Conservation (phyloP, 2,797 vertebrate genomes). For the Telmatherina bonti region DNA sequence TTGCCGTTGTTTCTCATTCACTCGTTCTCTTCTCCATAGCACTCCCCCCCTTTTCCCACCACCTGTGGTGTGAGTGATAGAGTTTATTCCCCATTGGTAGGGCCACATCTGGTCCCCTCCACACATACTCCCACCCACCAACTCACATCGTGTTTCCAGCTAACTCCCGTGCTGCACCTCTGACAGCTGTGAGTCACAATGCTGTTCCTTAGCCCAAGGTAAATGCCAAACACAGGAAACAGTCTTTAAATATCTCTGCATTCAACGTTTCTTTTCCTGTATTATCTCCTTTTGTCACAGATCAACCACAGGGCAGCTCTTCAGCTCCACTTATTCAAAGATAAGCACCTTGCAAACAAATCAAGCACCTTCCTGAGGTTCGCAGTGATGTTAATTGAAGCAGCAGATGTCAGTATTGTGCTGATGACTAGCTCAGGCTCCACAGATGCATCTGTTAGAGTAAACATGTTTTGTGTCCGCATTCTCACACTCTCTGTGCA, state of each 20-base stretch:
- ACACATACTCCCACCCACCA: no score
- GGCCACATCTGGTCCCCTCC: conserved; percentile 73
- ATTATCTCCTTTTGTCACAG: conserved; percentile 40
- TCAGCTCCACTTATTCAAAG: conserved; percentile 3
- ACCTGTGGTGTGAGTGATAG: conserved; percentile 77
- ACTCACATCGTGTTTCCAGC: conserved; percentile 45
- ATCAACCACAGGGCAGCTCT: conserved; percentile 13
- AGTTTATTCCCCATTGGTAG: conserved; percentile 68
- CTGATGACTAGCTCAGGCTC: conserved; percentile 14
- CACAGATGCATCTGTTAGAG: conserved; percentile 17
- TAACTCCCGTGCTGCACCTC: conserved; percentile 61
- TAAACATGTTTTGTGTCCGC: conserved; percentile 69
- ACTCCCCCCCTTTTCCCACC: conserved; percentile 75
- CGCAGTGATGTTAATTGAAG: conserved; percentile 18
- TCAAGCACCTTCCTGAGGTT: conserved; percentile 8
- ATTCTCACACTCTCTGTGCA: conserved; percentile 67
- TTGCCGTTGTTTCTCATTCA: conserved; percentile 76
- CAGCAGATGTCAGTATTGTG: conserved; percentile 73
- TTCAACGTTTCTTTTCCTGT: conserved; percentile 62
- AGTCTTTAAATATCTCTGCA: conserved; percentile 66
- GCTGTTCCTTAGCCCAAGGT: conserved; percentile 80
- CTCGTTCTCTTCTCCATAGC: conserved; percentile 72
- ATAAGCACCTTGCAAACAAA: neutral
- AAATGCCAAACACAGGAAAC: conserved; percentile 79
- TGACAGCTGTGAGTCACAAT: conserved; percentile 76